Evolutionary conservation across 2,797 vertebrate species (phyloP).

Genomic region (Halcyon leucocephala): DNA sequence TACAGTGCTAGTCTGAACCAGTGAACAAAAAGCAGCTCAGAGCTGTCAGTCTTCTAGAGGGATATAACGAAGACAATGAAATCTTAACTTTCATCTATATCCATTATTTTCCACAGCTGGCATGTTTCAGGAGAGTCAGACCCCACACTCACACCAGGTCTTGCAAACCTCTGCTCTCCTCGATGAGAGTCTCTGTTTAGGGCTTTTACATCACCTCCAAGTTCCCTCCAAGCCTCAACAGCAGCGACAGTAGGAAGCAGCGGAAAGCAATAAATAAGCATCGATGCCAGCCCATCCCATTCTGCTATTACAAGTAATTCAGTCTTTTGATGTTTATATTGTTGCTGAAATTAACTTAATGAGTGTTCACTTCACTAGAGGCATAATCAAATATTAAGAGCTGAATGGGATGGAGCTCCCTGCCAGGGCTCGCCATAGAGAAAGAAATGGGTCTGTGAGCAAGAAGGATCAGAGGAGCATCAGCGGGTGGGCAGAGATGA

Average conservation of each 20-base stretch:
- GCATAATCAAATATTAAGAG: slow-evolving; percentile 1
- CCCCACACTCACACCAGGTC: neutral
- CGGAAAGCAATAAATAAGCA: neutral
- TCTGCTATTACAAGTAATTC: neutral
- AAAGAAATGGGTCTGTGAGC: neutral
- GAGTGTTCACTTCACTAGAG: neutral
- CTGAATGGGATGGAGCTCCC: slow-evolving; percentile 12
- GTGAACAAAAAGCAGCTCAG: neutral
- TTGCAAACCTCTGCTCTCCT: neutral
- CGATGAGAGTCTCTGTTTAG: neutral
- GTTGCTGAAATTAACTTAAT: slow-evolving; percentile 20
- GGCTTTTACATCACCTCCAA: neutral
- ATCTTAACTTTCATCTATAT: neutral
- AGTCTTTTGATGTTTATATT: neutral
- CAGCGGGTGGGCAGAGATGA: neutral
- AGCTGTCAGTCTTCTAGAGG: neutral
- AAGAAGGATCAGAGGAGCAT: neutral
- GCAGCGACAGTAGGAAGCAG: neutral
- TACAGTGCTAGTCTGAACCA: neutral
- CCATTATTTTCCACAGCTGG: neutral
- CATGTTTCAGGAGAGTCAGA: neutral
- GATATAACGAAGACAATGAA: neutral
- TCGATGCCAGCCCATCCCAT: neutral
- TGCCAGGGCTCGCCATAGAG: neutral
- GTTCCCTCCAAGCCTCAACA: neutral